Percentiles rank a stretch among this genome's conserved stretches.
phyloP scores from a whole-genome alignment of 2,888 invertebrate genomes.

The Mechanitis messenoides region DNA sequence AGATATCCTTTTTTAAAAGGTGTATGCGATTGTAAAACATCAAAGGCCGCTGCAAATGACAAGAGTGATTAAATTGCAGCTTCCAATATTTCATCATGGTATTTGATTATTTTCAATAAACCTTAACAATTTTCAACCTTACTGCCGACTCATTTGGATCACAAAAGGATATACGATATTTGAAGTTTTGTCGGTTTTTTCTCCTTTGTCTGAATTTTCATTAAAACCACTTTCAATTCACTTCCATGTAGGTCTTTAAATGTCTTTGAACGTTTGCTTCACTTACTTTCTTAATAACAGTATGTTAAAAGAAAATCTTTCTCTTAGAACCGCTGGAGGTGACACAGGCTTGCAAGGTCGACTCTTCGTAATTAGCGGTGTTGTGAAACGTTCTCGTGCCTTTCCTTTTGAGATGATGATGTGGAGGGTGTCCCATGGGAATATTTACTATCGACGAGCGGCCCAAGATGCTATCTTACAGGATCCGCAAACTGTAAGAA shows the following conservation, averaged over 20 bases:
- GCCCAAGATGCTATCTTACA: slow-evolving; percentile 84
- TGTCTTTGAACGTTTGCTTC: not conserved
- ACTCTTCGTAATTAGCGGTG: slow-evolving; percentile 55
- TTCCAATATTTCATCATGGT: not conserved
- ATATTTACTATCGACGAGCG: slow-evolving; percentile 88
- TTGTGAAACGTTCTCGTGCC: slow-evolving; percentile 44
- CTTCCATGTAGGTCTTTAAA: not conserved
- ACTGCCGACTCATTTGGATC: not conserved
- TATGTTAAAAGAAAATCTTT: not conserved
- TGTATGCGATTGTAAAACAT: slow-evolving; percentile 3
- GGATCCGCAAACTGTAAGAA: slow-evolving; percentile 85
- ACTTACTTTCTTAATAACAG: not conserved
- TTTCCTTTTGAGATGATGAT: slow-evolving; percentile 59
- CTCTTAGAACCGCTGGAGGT: slow-evolving; percentile 29
- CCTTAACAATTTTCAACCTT: slow-evolving; percentile 3
- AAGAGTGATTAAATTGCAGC: slow-evolving; percentile 1
- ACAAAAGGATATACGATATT: slow-evolving; percentile 4
- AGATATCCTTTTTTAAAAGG: not conserved
- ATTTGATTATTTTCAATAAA: slow-evolving; percentile 4
- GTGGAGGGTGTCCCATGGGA: slow-evolving; percentile 79
- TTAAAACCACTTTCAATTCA: slow-evolving; percentile 1
- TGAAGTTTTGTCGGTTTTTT: not conserved
- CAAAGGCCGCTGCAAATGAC: slow-evolving; percentile 2
- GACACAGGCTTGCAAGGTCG: slow-evolving; percentile 37
- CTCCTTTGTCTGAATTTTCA: slow-evolving; percentile 2